phyloP scores from a whole-genome alignment of 1,140 invertebrate genomes.

The Drosophila pandora region DNA sequence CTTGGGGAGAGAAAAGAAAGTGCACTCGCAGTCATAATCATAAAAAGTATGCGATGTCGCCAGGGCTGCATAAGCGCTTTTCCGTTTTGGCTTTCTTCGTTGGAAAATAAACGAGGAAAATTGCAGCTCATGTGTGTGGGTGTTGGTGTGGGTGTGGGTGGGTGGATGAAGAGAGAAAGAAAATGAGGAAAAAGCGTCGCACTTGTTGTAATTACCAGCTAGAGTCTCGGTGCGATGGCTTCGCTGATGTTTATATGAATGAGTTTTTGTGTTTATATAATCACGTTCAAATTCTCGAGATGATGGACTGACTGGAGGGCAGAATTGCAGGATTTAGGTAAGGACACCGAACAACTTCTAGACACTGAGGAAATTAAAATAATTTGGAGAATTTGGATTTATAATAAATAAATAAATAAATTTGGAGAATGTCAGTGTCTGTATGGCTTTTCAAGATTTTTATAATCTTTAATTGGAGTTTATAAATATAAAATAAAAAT shows the following conservation, averaged over 20 bases:
- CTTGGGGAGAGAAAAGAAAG: slow-evolving; percentile 25
- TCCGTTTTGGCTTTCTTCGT: background rate
- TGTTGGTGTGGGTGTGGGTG: background rate
- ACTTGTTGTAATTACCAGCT: slow-evolving; percentile 72
- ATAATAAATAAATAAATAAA: too few species aligned
- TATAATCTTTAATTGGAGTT: too few species aligned
- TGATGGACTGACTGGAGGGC: slow-evolving; percentile 9
- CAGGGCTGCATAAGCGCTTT: slow-evolving; percentile 31
- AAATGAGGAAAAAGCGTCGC: slow-evolving; percentile 3
- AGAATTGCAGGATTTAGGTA: background rate
- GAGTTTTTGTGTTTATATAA: slow-evolving; percentile 72
- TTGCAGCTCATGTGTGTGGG: background rate
- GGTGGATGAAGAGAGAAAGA: background rate
- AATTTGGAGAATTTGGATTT: background rate
- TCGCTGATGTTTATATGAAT: slow-evolving; percentile 72
- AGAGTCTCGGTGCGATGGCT: slow-evolving; percentile 60
- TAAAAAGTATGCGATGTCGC: slow-evolving; percentile 76
- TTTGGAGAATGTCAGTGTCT: too few species aligned
- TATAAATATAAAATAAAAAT: too few species aligned
- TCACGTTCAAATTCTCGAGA: slow-evolving; percentile 55
- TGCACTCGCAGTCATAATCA: slow-evolving; percentile 69
- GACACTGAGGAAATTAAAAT: background rate
- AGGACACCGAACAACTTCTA: background rate
- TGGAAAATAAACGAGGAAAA: slow-evolving; percentile 35
- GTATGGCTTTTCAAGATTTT: too few species aligned